Base-by-base conservation (phyloP, 2,113 vertebrate species). In the Rhea pennata region DNA sequence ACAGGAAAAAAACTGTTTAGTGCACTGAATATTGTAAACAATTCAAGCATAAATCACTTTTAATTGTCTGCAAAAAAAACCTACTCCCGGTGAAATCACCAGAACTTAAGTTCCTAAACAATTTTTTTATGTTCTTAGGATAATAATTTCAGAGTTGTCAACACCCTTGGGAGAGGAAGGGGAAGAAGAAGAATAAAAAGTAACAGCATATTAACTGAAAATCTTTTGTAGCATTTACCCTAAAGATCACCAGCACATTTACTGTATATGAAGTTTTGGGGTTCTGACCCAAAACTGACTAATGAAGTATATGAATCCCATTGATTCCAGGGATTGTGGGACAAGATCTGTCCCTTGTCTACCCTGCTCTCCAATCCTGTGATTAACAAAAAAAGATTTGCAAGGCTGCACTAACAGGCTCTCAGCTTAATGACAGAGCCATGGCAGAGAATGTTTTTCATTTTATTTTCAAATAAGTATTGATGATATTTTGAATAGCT, bases 291-390 rank as follows among this genome's bases (percentile, higher is more conserved):
- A 70, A 15, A 20, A 5, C 3, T 12, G 70, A 71, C 17, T 27
- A 9, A 39, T 3, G 1, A 13, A 50, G 6, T 2, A 13, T 6
- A 16, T 7, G 15, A 46, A 27, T 48, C 24, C 67, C 36, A 20
- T 36, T 87, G 74, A 23, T 15, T n/a, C 19, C 66, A 82, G 16
- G 0, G 1, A 14, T 24, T 11, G 2, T 0, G 1, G 39, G 53
- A 20, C 8, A 22, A 31, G 1, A 0, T 40, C 3, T 1, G 20
- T 39, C 16, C 26, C 33, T 74, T 6, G 71, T 54, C 53, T 31
- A 16, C 8, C 5, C 73, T 51, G 29, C 26, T 62, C 29, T 42
- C 19, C 26, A 14, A 48, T 6, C 7, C n/a, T 1, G 0, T 33
- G 5, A 76, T 29, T 54, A 27, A 59, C 67, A n/a, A 7, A 19